Conservation (phyloP, 2,888 invertebrate genomes). For the Clitarchus hookeri region DNA sequence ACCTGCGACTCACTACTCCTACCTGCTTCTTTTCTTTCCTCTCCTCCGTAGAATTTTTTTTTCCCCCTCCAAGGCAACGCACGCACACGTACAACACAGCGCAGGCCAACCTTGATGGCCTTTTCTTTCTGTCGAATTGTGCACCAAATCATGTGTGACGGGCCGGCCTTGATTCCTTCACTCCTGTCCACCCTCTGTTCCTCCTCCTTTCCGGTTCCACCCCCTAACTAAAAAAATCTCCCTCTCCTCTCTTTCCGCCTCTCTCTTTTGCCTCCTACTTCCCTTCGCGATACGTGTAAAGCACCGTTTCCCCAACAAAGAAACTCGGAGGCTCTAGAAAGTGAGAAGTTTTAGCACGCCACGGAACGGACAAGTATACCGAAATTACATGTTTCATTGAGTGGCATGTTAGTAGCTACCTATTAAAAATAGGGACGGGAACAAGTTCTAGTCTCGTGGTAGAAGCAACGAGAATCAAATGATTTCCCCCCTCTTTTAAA, state of each 20-base stretch:
- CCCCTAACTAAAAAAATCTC: neutral
- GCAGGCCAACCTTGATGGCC: neutral
- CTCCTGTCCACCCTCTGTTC: neutral
- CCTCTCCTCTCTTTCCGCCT: neutral
- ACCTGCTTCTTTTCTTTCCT: neutral
- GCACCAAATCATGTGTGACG: conserved; percentile 10
- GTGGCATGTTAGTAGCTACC: too few relatives aligned
- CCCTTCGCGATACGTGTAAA: too few relatives aligned
- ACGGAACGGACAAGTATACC: too few relatives aligned
- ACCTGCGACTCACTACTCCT: neutral
- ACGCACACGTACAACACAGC: neutral
- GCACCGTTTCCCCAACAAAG: too few relatives aligned
- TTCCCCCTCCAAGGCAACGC: neutral
- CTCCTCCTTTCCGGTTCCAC: neutral
- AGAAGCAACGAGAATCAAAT: too few relatives aligned
- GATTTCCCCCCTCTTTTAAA: too few relatives aligned
- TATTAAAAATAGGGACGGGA: too few relatives aligned
- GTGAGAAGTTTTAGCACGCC: too few relatives aligned
- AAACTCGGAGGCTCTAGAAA: too few relatives aligned
- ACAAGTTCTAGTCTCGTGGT: too few relatives aligned
- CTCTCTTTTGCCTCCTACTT: too few relatives aligned
- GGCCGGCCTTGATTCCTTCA: neutral
- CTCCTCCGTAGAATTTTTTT: neutral
- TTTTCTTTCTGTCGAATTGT: conserved; percentile 14
- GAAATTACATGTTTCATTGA: too few relatives aligned